Conservation (phyloP, 2,888 invertebrate species). For the Pasiphila rectangulata region DNA sequence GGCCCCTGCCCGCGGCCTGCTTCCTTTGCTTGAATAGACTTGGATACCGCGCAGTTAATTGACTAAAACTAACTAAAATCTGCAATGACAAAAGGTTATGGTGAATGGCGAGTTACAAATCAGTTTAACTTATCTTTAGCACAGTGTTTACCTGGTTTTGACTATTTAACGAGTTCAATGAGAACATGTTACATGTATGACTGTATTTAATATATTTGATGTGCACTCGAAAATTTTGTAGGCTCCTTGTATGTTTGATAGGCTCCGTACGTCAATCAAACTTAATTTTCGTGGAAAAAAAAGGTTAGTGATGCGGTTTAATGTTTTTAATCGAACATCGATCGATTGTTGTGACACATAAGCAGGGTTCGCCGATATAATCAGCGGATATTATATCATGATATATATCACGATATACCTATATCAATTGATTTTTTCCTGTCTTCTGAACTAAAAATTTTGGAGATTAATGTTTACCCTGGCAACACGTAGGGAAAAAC, state of each 20-base stretch:
- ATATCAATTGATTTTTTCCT: no score
- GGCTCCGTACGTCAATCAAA: constrained; percentile 71
- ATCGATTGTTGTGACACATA: no score
- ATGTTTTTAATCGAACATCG: background rate
- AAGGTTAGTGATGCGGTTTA: constrained; percentile 16
- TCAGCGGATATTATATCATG: no score
- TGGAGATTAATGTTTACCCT: no score
- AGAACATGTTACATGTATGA: constrained; percentile 80
- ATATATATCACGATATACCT: no score
- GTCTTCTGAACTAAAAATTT: no score
- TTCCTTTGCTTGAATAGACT: constrained; percentile 70
- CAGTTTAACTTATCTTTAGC: background rate
- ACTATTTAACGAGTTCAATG: constrained; percentile 77
- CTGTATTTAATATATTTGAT: constrained; percentile 62
- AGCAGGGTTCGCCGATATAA: no score
- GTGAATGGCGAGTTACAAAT: constrained; percentile 52
- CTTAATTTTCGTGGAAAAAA: constrained; percentile 46
- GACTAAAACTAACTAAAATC: constrained; percentile 78
- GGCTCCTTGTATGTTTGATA: constrained; percentile 48
- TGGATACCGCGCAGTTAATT: constrained; percentile 70
- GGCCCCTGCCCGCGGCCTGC: constrained; percentile 54
- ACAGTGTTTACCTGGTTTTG: constrained; percentile 73
- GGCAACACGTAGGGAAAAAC: no score
- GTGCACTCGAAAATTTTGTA: constrained; percentile 81
- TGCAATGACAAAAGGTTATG: constrained; percentile 70